These are phyloP conservation scores for Cheilosia scutellata DNA, from an alignment of 2,888 invertebrate species.

Conservation along the genomic window DNA sequence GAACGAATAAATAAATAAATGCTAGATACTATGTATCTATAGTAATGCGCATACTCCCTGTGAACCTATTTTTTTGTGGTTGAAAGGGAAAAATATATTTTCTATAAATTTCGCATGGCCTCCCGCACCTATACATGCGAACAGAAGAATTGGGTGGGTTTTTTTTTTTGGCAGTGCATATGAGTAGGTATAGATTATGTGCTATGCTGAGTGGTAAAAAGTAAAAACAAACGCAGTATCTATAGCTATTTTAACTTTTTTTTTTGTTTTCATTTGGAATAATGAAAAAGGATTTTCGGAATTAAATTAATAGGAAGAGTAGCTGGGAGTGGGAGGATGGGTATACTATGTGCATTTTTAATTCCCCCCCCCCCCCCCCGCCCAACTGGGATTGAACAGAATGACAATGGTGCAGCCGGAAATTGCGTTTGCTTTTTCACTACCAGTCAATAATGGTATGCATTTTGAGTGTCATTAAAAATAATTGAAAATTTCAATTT, in stretches of 20 bases:
- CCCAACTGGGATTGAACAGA: conserved; percentile 51
- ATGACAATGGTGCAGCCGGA: conserved; percentile 60
- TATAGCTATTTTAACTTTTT: conserved; percentile 35
- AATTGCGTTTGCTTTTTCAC: conserved; percentile 45
- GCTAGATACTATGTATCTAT: conserved; percentile 60
- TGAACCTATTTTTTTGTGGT: conserved; percentile 47
- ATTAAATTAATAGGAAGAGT: conserved; percentile 57
- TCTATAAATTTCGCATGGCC: conserved; percentile 74
- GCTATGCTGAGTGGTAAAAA: not conserved
- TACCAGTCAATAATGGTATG: not conserved
- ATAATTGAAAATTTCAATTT: conserved; percentile 73
- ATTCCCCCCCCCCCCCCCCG: conserved; percentile 56
- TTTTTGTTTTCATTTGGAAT: conserved; percentile 16
- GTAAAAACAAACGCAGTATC: conserved; percentile 28
- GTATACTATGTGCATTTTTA: conserved; percentile 64
- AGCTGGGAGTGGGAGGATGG: not conserved
- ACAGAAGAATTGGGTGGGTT: conserved; percentile 21
- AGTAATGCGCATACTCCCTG: conserved; percentile 72
- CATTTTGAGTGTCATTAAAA: conserved; percentile 64
- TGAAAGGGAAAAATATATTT: conserved; percentile 61
- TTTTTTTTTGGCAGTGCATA: conserved; percentile 14
- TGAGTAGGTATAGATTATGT: not conserved
- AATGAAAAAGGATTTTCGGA: conserved; percentile 46
- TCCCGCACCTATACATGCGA: conserved; percentile 50
- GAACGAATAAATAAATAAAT: conserved; percentile 72